Evolutionary conservation across 2,888 invertebrate species (phyloP).

Genomic region (Drosophila testacea): DNA sequence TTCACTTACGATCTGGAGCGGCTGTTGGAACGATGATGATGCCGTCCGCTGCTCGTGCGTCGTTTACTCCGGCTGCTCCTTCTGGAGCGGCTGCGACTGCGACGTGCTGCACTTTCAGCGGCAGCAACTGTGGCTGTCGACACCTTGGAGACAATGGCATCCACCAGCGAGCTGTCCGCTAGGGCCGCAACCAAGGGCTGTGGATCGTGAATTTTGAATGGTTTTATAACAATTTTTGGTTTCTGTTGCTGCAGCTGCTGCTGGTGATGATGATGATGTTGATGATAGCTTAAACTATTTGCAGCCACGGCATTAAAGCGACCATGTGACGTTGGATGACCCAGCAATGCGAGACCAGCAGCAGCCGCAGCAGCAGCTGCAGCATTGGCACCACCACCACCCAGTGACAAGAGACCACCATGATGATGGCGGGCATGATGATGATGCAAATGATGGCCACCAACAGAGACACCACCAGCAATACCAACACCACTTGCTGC

Average conservation of each 20-base stretch:
- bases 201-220: slow-evolving; percentile 85
- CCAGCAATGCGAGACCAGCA: slow-evolving; percentile 55
- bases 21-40: slow-evolving; percentile 81
- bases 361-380: slow-evolving; percentile 51
- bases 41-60: slow-evolving; percentile 81
- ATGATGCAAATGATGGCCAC: slow-evolving; percentile 56
- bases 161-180: slow-evolving; percentile 83
- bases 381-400: slow-evolving; percentile 30
- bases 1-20: slow-evolving; percentile 85
- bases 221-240: slow-evolving; percentile 85
- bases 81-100: slow-evolving; percentile 83
- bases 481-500: slow-evolving; percentile 25
- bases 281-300: slow-evolving; percentile 80
- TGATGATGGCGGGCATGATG: slow-evolving; percentile 54
- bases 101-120: slow-evolving; percentile 82
- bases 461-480: slow-evolving; percentile 14
- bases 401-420: slow-evolving; percentile 57
- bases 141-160: slow-evolving; percentile 84
- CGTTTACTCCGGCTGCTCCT: slow-evolving; percentile 72
- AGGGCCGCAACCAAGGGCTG: slow-evolving; percentile 84
- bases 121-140: slow-evolving; percentile 84
- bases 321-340: slow-evolving; percentile 62
- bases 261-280: slow-evolving; percentile 79
- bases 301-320: slow-evolving; percentile 70
- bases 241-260: slow-evolving; percentile 75